phyloP scores from a whole-genome alignment of 2,113 vertebrate species.

The Gnathonemus echidnorhynchus region DNA sequence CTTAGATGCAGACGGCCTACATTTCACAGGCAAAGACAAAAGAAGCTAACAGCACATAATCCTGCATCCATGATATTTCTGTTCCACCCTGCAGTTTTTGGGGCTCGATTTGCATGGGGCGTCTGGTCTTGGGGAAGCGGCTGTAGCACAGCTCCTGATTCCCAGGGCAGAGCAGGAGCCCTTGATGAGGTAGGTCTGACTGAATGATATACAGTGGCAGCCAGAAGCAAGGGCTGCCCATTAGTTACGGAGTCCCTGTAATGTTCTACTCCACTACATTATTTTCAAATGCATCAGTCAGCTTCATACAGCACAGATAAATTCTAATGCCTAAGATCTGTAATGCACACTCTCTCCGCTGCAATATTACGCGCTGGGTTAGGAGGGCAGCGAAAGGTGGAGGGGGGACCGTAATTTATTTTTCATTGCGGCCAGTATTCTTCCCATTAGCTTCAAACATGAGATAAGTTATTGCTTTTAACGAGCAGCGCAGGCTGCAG shows the following conservation, averaged over 20 bases:
- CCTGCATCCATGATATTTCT: neutral
- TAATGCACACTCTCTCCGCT: constrained; percentile 79
- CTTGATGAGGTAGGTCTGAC: constrained; percentile 72
- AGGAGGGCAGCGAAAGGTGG: constrained; percentile 68
- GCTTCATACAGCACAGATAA: constrained; percentile 73
- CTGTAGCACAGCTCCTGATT: neutral
- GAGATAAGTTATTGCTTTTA: constrained; percentile 73
- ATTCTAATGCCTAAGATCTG: constrained; percentile 88
- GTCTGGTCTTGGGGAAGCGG: neutral
- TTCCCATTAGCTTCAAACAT: constrained; percentile 73
- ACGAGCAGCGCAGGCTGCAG: constrained; percentile 64
- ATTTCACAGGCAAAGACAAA: neutral
- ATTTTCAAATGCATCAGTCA: constrained; percentile 97
- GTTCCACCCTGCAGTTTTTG: neutral
- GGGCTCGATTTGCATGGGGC: neutral
- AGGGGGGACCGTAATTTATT: constrained; percentile 62
- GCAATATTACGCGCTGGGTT: constrained; percentile 87
- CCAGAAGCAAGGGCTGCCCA: constrained; percentile 84
- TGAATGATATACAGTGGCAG: constrained; percentile 87
- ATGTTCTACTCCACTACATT: constrained; percentile 89
- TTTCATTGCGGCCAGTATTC: constrained; percentile 71
- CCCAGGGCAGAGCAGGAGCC: constrained; percentile 32
- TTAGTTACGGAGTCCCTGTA: constrained; percentile 83
- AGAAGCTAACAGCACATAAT: no score
- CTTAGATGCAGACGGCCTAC: neutral